A percentile compares a stretch with the other conserved stretches of the same genome.
These are phyloP conservation scores for Echeneis naucrates DNA, from an alignment of 2,797 vertebrate genomes.

Conservation along the genomic window DNA sequence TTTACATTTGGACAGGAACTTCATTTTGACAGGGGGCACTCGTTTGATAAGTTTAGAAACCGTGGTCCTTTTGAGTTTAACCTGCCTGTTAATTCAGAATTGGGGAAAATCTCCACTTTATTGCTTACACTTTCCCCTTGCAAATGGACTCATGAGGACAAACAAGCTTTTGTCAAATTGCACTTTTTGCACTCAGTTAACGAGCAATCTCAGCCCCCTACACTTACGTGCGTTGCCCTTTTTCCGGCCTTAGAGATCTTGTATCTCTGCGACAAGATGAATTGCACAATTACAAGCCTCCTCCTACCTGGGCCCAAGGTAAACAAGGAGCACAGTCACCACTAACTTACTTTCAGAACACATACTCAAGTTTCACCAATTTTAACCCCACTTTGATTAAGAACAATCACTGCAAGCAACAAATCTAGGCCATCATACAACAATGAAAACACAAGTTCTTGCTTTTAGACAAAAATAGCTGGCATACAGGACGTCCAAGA, in stretches of 20 bases:
- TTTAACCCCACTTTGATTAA: slow-evolving; percentile 81
- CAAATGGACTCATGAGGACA: slow-evolving; percentile 39
- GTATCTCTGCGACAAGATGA: slow-evolving; percentile 35
- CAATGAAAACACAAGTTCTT: slow-evolving; percentile 79
- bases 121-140: slow-evolving; percentile 46
- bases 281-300: slow-evolving; percentile 58
- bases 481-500: slow-evolving; percentile 81
- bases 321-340: slow-evolving; percentile 75
- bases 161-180: slow-evolving; percentile 34
- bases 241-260: slow-evolving; percentile 43
- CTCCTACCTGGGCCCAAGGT: slow-evolving; percentile 66
- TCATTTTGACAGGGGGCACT: slow-evolving; percentile 60
- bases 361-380: slow-evolving; percentile 75
- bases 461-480: slow-evolving; percentile 79
- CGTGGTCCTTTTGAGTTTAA: slow-evolving; percentile 38
- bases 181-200: slow-evolving; percentile 26
- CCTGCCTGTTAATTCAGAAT: slow-evolving; percentile 31
- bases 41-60: slow-evolving; percentile 56
- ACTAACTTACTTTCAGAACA: slow-evolving; percentile 77
- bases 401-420: slow-evolving; percentile 83
- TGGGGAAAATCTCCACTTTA: slow-evolving; percentile 41
- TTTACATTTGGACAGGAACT: slow-evolving; percentile 70
- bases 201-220: slow-evolving; percentile 33
- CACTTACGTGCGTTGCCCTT: slow-evolving; percentile 32
- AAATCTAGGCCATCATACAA: slow-evolving; percentile 78